A percentile compares a stretch with the other conserved stretches of the same genome.
Evolutionary conservation across 2,888 invertebrate genomes (phyloP).

Genomic region (Allolobophora icterica): DNA sequence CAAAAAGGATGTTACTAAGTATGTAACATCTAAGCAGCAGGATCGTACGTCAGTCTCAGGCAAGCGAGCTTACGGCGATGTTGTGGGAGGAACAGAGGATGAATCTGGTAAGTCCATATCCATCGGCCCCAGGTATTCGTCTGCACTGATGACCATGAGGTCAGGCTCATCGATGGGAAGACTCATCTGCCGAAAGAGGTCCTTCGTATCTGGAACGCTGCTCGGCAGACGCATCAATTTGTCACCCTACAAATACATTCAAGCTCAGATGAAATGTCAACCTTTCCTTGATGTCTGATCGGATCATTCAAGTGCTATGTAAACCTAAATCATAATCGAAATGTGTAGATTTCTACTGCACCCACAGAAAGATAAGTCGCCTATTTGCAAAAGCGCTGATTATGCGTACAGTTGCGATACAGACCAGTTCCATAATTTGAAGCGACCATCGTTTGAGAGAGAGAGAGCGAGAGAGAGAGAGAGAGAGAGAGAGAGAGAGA

Average conservation of each 20-base stretch:
- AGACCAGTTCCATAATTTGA: too few species aligned
- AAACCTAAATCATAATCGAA: background rate
- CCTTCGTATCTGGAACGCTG: conserved; percentile 82
- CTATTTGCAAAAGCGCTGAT: too few species aligned
- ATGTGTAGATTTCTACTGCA: background rate
- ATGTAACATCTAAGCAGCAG: background rate
- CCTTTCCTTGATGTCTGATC: too few species aligned
- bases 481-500: background rate
- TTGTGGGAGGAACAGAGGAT: background rate
- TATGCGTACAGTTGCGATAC: background rate
- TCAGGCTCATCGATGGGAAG: conserved; percentile 76
- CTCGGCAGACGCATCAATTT: conserved; percentile 85
- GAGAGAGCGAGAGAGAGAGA: background rate
- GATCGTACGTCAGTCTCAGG: background rate
- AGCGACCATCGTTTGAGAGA: too few species aligned
- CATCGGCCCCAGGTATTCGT: conserved; percentile 80
- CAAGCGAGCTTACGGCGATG: background rate
- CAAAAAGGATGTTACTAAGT: background rate
- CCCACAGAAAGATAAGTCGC: too few species aligned
- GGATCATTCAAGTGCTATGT: background rate
- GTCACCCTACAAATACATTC: conserved; percentile 74
- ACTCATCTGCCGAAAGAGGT: conserved; percentile 70
- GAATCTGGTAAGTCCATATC: background rate
- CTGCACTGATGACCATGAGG: conserved; percentile 83
- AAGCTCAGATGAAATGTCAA: too few species aligned